A percentile compares a stretch with the other conserved stretches of the same genome.
These are phyloP conservation scores for Zosterops pallidus DNA, from an alignment of 2,113 vertebrate species.

Conservation along the genomic window DNA sequence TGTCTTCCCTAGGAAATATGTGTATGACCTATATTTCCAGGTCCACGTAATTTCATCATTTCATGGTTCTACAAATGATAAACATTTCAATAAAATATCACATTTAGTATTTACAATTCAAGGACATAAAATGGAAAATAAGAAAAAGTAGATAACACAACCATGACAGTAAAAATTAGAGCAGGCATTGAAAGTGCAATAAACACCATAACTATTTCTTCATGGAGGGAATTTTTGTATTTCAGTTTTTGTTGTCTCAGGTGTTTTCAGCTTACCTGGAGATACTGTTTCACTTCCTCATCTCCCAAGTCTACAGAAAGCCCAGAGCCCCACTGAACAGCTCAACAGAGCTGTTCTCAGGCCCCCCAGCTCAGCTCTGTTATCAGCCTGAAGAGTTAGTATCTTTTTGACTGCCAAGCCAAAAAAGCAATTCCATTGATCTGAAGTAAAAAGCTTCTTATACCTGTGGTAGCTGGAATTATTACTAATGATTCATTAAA, in stretches of 20 bases:
- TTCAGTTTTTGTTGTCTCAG: constrained; percentile 4
- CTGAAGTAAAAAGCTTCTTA: background rate
- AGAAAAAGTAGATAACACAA: background rate
- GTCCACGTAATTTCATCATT: background rate
- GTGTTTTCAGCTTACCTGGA: background rate
- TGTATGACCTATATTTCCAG: background rate
- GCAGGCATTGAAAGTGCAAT: background rate
- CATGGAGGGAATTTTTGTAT: background rate
- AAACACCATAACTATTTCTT: background rate
- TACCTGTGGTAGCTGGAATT: background rate
- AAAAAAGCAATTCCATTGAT: background rate
- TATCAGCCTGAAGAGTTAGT: background rate
- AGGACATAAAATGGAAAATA: background rate
- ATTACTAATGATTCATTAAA: background rate
- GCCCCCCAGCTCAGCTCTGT: background rate
- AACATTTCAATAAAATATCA: constrained; percentile 50
- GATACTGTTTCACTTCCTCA: background rate
- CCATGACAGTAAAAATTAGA: constrained; percentile 18
- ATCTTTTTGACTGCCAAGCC: background rate
- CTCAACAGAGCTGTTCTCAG: background rate
- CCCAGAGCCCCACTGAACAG: background rate
- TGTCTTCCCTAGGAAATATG: background rate
- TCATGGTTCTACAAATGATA: constrained; percentile 6
- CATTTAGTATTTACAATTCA: constrained; percentile 35
- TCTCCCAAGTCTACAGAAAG: background rate